Base-by-base conservation (phyloP, 2,888 invertebrate genomes). In the Nymphalis urticae region DNA sequence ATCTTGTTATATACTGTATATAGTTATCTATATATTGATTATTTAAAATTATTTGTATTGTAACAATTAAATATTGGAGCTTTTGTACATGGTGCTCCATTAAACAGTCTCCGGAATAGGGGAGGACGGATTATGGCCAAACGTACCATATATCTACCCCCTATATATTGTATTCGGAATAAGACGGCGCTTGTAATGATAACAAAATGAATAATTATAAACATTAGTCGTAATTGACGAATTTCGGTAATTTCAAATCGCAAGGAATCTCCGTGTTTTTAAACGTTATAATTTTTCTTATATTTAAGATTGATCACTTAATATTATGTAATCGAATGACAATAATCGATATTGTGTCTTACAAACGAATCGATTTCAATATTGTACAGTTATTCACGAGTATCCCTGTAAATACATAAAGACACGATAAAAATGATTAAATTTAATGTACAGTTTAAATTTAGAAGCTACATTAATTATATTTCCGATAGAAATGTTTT, bases 181-280 rank as follows among this genome's bases (percentile, higher is more conserved):
- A 4, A 21, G 13, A 19, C 10, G 21, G 16, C 53, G 16, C 10
- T 27, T 27, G 21, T 16, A 24, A 24, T 19, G 21, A 10, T 9
- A n/a, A 21, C 1, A 19, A 51, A 10, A 10, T 10, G 2, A 9
- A 51, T 21, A 1, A 10, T 19, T 21, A 51, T 21, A 21, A 21
- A 2, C 1, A 51, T 16, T 24, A 16, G 9, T 42, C 16, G 24
- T 24, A 32, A 27, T 32, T 36, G 19, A 42, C n/a, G 21, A 47
- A n/a, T 16, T 4, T 61, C n/a, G 32, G 32, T 56, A 56, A 56
- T 56, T 56, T 56, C 54, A 24, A 56, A 32, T 32, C 54, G 54
- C 54, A 17, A 56, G 54, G 54, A 27, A 56, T 32, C 27, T 16
- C 53, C 16, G 21, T 53, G 53, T 32, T 32, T 32, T 32, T 6